Percentiles rank a stretch among this genome's conserved stretches.
Conservation (phyloP, 2,113 vertebrate species). For the Pachyramphus minor region DNA sequence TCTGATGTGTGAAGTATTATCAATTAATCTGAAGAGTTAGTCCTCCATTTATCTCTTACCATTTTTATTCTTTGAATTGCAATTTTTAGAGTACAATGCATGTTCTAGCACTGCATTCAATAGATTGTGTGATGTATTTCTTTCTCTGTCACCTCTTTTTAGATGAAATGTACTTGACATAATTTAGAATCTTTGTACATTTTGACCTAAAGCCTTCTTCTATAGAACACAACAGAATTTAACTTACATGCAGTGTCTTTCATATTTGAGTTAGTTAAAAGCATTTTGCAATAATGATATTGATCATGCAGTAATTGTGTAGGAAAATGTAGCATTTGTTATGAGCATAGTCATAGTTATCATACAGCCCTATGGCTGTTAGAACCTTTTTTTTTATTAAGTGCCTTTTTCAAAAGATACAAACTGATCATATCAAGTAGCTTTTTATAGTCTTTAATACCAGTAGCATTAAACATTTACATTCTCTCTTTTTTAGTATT, state of each 20-base stretch:
- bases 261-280: neutral
- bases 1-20: neutral
- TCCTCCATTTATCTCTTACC: neutral
- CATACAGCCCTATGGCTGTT: neutral
- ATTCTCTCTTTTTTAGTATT: neutral
- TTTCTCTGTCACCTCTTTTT: neutral
- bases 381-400: neutral
- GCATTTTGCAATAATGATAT: neutral
- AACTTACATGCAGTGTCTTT: neutral
- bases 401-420: neutral
- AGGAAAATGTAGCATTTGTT: neutral
- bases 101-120: neutral
- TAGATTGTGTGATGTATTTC: neutral
- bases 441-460: neutral
- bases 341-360: neutral
- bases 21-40: constrained; percentile 44
- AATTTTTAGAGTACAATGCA: neutral
- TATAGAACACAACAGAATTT: neutral
- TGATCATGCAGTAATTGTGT: neutral
- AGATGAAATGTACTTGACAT: neutral
- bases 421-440: neutral
- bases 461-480: neutral
- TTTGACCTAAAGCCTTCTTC: neutral
- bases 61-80: neutral
- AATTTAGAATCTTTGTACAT: neutral